Evolutionary conservation across 2,113 vertebrate genomes (phyloP).

Genomic region (Podarcis muralis): DNA sequence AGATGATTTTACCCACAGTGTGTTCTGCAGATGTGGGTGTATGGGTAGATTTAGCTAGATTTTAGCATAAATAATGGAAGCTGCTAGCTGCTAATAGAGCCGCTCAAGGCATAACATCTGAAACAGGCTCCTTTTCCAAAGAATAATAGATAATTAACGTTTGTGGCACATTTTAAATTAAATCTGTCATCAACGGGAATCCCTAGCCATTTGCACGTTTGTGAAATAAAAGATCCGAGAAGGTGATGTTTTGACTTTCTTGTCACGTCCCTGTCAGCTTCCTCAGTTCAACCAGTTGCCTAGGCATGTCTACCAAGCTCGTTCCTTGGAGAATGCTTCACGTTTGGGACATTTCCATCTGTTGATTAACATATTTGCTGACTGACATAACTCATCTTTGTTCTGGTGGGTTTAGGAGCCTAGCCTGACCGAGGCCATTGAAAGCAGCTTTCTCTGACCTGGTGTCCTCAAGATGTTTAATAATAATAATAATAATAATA

Average conservation of each 20-base stretch:
- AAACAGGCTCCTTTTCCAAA: constrained; percentile 14
- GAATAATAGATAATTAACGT: constrained; percentile 23
- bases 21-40: constrained; percentile 17
- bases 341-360: constrained; percentile 20
- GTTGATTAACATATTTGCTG: constrained; percentile 36
- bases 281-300: constrained; percentile 45
- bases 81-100: not conserved
- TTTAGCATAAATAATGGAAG: constrained; percentile 12
- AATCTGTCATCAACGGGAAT: constrained; percentile 35
- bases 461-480: not conserved
- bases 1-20: not conserved
- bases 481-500: too few relatives aligned
- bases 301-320: constrained; percentile 44
- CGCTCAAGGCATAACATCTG: not conserved
- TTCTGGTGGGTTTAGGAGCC: constrained; percentile 8
- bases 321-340: constrained; percentile 38
- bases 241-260: constrained; percentile 25
- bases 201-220: constrained; percentile 28
- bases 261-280: constrained; percentile 49
- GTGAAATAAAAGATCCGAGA: constrained; percentile 40
- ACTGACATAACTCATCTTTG: constrained; percentile 35
- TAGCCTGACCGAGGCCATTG: not conserved
- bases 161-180: constrained; percentile 27
- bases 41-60: constrained; percentile 1
- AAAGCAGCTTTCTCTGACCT: too few relatives aligned